Evolutionary conservation across 2,888 invertebrate species (phyloP).

Genomic region (Drosophila phalerata): DNA sequence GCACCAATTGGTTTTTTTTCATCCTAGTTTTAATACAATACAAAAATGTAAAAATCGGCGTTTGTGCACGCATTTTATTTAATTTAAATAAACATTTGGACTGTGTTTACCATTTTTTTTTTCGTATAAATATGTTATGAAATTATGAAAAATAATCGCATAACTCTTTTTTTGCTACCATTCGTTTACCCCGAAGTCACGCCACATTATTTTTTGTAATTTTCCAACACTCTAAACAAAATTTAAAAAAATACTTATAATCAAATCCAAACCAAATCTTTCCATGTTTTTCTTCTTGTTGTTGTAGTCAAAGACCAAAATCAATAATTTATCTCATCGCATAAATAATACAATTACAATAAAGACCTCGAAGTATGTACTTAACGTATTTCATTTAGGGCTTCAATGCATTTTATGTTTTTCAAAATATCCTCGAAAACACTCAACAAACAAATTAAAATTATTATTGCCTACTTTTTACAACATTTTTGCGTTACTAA

Average conservation of each 20-base stretch:
- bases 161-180: conserved; percentile 50
- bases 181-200: conserved; percentile 41
- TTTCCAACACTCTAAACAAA: conserved; percentile 34
- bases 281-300: conserved; percentile 77
- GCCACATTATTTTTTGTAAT: conserved; percentile 54
- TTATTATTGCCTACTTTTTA: background rate
- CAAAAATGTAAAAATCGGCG: conserved; percentile 68
- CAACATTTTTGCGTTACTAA: conserved; percentile 37
- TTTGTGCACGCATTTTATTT: conserved; percentile 85
- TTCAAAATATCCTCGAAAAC: conserved; percentile 59
- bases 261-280: conserved; percentile 40
- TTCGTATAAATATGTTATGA: conserved; percentile 36
- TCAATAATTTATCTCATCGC: conserved; percentile 27
- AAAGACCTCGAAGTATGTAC: conserved; percentile 3
- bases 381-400: conserved; percentile 11
- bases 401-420: conserved; percentile 55
- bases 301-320: conserved; percentile 62
- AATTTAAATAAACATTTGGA: conserved; percentile 51
- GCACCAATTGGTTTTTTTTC: conserved; percentile 54
- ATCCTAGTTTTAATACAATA: conserved; percentile 44
- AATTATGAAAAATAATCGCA: conserved; percentile 57
- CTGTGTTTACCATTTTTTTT: conserved; percentile 51
- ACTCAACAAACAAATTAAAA: background rate
- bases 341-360: conserved; percentile 27
- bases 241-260: conserved; percentile 21